phyloP scores from a whole-genome alignment of 2,113 vertebrate genomes.

The Clarias magur region DNA sequence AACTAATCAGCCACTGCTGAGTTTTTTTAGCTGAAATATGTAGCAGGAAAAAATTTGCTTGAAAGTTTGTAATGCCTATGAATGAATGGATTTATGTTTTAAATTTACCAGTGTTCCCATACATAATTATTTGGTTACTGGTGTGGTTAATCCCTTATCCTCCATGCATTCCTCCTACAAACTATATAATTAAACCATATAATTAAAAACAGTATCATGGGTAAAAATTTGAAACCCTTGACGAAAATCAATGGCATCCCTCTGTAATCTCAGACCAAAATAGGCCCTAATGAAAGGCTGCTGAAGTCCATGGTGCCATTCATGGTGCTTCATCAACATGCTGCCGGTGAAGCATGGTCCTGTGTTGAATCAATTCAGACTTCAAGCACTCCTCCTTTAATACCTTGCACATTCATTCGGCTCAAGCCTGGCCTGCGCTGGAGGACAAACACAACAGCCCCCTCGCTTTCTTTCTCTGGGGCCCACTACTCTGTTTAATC shows the following conservation, averaged over 20 bases:
- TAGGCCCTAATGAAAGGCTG: slow-evolving; percentile 76
- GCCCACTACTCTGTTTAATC: slow-evolving; percentile 29
- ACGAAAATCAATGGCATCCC: slow-evolving; percentile 69
- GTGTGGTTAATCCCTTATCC: background rate
- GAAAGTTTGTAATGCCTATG: background rate
- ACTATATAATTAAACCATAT: background rate
- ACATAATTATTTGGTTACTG: background rate
- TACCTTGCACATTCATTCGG: slow-evolving; percentile 64
- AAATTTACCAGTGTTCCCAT: background rate
- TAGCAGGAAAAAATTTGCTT: background rate
- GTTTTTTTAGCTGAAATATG: background rate
- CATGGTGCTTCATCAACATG: slow-evolving; percentile 82
- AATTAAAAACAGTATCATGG: slow-evolving; percentile 12
- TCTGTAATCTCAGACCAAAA: slow-evolving; percentile 70
- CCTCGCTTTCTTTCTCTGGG: slow-evolving; percentile 14
- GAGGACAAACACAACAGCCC: slow-evolving; percentile 74
- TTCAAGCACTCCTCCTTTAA: slow-evolving; percentile 78
- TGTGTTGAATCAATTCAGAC: slow-evolving; percentile 81
- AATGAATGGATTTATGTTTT: background rate
- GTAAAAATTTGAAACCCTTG: slow-evolving; percentile 39
- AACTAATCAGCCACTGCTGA: background rate
- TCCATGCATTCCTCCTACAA: background rate
- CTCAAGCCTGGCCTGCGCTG: slow-evolving; percentile 73
- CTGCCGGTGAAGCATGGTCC: slow-evolving; percentile 76
- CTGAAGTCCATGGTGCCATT: slow-evolving; percentile 79